Conservation (phyloP, 2,797 vertebrate species). For the Erethizon dorsatum region DNA sequence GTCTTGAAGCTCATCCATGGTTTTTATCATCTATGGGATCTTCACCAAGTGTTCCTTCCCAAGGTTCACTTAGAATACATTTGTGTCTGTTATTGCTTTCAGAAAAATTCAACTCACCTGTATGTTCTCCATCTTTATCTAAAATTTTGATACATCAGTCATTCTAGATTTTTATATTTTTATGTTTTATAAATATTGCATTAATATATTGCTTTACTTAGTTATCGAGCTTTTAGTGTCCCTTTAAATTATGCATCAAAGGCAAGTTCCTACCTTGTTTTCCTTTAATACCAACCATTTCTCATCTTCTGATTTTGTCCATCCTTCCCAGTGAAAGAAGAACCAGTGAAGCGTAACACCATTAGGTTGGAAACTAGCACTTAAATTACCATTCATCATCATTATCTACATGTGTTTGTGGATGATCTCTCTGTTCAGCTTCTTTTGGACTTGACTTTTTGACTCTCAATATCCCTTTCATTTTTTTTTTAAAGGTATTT, state of each 20-base stretch:
- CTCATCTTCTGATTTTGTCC: neutral
- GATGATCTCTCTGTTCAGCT: neutral
- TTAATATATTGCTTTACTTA: neutral
- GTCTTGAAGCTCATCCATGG: neutral
- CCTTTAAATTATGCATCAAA: neutral
- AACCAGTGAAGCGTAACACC: neutral
- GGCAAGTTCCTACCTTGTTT: neutral
- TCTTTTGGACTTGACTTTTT: neutral
- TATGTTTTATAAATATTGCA: neutral
- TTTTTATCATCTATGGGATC: neutral
- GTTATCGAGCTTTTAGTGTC: neutral
- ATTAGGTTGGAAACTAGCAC: neutral
- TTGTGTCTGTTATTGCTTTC: neutral
- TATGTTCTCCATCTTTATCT: neutral
- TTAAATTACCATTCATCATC: neutral
- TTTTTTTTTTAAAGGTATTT: constrained; percentile 18
- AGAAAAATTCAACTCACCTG: neutral
- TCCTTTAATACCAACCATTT: neutral
- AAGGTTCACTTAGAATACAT: neutral
- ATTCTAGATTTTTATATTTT: neutral
- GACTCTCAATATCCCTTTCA: neutral
- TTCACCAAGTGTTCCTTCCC: neutral
- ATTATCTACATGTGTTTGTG: neutral
- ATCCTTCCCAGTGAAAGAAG: neutral
- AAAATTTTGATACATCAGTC: neutral